These are phyloP conservation scores for Syrista parreyssii DNA, from an alignment of 2,888 invertebrate species.

Conservation along the genomic window DNA sequence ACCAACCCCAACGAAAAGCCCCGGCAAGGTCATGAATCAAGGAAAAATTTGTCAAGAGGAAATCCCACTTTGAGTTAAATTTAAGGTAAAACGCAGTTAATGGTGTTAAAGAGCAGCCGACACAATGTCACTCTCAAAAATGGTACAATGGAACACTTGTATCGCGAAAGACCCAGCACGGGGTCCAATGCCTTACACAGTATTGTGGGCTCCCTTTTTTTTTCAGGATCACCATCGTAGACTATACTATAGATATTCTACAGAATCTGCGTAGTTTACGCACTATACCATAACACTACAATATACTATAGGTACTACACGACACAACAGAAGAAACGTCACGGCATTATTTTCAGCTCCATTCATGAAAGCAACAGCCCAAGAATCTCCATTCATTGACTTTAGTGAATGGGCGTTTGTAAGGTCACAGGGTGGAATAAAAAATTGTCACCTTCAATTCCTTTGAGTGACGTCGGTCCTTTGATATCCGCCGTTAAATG, in stretches of 20 bases:
- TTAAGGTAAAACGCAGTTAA: conserved; percentile 65
- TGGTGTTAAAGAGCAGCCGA: conserved; percentile 57
- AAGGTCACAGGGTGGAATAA: conserved; percentile 23
- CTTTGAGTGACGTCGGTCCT: conserved; percentile 33
- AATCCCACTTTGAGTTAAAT: conserved; percentile 60
- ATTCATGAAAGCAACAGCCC: conserved; percentile 12
- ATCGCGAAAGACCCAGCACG: conserved; percentile 39
- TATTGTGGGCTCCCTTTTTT: conserved; percentile 9
- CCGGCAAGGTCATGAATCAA: not conserved
- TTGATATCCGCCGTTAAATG: conserved; percentile 47
- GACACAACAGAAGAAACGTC: not conserved
- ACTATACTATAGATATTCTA: not conserved
- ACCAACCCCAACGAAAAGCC: not conserved
- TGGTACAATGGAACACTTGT: conserved; percentile 62
- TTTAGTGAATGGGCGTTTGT: conserved; percentile 30
- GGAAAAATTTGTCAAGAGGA: conserved; percentile 62
- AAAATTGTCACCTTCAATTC: conserved; percentile 29
- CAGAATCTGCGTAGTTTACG: not conserved
- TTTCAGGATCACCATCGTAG: not conserved
- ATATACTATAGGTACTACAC: not conserved
- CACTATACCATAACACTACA: not conserved
- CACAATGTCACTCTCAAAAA: conserved; percentile 54
- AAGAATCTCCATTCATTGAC: conserved; percentile 31
- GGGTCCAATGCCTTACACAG: conserved; percentile 23
- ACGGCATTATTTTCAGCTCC: conserved; percentile 12